Base-by-base conservation (phyloP, 1,140 invertebrate genomes). In the Pogonomyrmex californicus region DNA sequence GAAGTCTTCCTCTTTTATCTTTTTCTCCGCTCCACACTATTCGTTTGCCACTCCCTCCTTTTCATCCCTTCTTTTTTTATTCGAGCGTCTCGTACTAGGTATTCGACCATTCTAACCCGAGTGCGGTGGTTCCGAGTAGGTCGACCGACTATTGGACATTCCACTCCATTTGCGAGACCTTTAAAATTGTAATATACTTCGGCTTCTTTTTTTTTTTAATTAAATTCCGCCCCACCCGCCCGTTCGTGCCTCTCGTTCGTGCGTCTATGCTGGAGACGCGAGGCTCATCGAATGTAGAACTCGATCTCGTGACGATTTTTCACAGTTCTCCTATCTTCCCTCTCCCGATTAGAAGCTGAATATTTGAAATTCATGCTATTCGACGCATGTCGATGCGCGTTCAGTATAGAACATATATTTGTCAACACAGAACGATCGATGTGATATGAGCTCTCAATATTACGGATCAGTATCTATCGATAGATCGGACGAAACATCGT, bases 81-180 rank as follows among this genome's bases (percentile, higher is more conserved):
- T 76, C 71, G n/a, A 66, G 47, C 78, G 66, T 87, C 65, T 86
- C 77, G 68, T 85, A 78, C 77, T 70, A 76, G 83, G 73, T 86
- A 68, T 75, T 66, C 82, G 68, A 86, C 83, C 75, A 73, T 71
- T 86, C 83, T 86, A 88, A 86, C 73, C 66, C 73, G 60, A 75
- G 60, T 85, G 63, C 78, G 70, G 60, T 77, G 73, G 77, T 62
- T 85, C 71, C 75, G 70, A 75, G 65, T 83, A 60, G 75, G 78
- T 75, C 83, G 79, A 87, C 89, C 87, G 85, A 88, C 89, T 90
- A 90, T 90, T 90, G 89, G 85, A 87, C 89, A 90, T 90, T 90
- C 89, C 89, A 87, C 79, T 90, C 86, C 86, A 90, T 90, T 90
- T 90, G 87, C 49, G 76, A 81, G 76, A 85, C 87, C 86, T 86